Evolutionary conservation across 2,888 invertebrate species (phyloP), one percentile per base, ranked within the genome.

Genomic region (Ormia ochracea): DNA sequence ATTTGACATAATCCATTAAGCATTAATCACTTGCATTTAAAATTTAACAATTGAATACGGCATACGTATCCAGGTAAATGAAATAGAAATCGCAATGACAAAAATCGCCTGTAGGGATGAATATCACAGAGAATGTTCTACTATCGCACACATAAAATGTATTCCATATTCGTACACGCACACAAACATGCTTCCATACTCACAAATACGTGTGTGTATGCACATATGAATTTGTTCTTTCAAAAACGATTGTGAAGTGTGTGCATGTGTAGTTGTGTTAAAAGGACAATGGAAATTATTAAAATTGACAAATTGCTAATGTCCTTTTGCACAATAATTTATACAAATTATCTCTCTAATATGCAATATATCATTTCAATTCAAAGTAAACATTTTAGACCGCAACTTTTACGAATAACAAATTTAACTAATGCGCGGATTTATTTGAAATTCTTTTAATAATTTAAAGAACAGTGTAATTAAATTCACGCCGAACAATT

Each of bases 1-100:
- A 85, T 84, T 84, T 84, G 85, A 85, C 85, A 83, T 84, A 84
- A 85, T 85, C 85, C 85, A 85, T 85, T 85, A 83, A 81, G 82
- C 84, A 83, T 84, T 84, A 85, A 83, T 83, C 85, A 83, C 78
- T 73, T 79, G 58, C 59, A 78, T 78, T 82, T 77, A 80, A 79
- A 77, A 50, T 43, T 38, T 75, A 78, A 82, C 81, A 82, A 79
- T 14, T 36, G 43, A 56, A 54, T 23, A 45, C 10, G 41, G 33
- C 12, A 52, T 33, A 41, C 21, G 56, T 61, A 58, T 23, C 52
- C 70, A 77, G 79, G 72, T 80, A 80, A 68, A 63, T 52, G 6
- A 14, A 58, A 54, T 33, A 23, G 36, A 54, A 63, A 59, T 65
- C 50, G 54, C 65, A 56, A 28, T 61, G 54, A 31, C n/a, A 69